A percentile compares a stretch with the other conserved stretches of the same genome.
Conservation (phyloP, 2,888 invertebrate genomes). For the Cryptus viduatorius region DNA sequence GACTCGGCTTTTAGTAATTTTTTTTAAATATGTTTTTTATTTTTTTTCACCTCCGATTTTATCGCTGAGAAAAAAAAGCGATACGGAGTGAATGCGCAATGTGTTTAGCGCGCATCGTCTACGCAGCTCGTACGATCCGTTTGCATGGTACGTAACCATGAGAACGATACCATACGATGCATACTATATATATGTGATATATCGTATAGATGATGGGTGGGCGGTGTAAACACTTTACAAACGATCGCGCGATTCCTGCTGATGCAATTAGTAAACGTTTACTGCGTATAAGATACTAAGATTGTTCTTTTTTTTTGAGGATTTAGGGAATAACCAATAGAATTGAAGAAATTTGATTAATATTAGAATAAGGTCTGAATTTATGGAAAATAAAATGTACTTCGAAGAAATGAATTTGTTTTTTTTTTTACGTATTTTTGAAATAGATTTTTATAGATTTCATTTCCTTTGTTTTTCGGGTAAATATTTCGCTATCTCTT, state of each 20-base stretch:
- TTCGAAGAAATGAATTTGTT: too few relatives aligned
- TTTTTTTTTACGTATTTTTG: too few relatives aligned
- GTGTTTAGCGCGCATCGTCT: background rate
- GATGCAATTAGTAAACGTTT: constrained; percentile 22
- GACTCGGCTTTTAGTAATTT: constrained; percentile 61
- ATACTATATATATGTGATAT: background rate
- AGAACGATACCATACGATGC: too few relatives aligned
- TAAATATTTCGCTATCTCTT: too few relatives aligned
- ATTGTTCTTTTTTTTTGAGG: background rate
- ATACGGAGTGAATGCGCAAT: constrained; percentile 18
- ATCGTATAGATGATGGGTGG: background rate
- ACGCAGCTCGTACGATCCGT: background rate
- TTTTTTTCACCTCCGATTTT: constrained; percentile 20
- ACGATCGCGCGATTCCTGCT: background rate
- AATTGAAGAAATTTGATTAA: too few relatives aligned
- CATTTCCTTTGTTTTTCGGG: too few relatives aligned
- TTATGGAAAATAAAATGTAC: too few relatives aligned
- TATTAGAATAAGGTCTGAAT: too few relatives aligned
- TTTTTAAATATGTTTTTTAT: constrained; percentile 16
- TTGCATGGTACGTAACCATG: too few relatives aligned
- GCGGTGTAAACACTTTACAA: constrained; percentile 33
- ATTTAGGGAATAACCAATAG: too few relatives aligned
- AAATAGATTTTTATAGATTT: too few relatives aligned
- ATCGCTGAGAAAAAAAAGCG: constrained; percentile 23
- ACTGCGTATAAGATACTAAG: too few relatives aligned